Evolutionary conservation across 2,888 invertebrate species (phyloP).

Genomic region (Chymomyza fuscimana): DNA sequence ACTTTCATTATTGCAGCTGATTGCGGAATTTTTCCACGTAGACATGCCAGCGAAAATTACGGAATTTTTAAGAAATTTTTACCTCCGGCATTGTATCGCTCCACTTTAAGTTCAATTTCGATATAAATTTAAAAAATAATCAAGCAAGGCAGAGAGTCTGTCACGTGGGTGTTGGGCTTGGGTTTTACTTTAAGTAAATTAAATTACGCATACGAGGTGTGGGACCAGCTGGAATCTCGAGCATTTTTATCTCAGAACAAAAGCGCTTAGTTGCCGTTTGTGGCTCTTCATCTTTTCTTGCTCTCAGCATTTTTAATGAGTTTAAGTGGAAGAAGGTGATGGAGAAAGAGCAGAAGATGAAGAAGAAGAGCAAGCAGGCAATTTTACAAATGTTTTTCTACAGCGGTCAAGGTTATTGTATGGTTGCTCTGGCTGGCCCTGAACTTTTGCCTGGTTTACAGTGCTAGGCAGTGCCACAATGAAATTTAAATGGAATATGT

Average conservation of each 20-base stretch:
- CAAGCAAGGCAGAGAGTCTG: background rate
- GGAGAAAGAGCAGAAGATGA: too few species aligned
- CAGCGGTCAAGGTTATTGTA: constrained; percentile 16
- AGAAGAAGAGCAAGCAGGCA: background rate
- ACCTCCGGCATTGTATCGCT: background rate
- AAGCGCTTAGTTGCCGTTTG: constrained; percentile 19
- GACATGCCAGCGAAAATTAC: background rate
- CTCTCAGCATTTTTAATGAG: constrained; percentile 21
- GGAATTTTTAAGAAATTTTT: background rate
- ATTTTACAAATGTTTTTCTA: background rate
- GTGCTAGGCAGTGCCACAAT: background rate
- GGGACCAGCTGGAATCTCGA: background rate
- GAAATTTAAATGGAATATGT: background rate
- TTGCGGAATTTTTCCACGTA: constrained; percentile 19
- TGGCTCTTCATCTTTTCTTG: background rate
- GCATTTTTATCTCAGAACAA: constrained; percentile 18
- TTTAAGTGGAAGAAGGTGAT: background rate
- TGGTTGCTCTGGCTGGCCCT: constrained; percentile 6
- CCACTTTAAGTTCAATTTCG: background rate
- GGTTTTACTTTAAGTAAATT: background rate
- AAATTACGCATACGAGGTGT: constrained; percentile 22
- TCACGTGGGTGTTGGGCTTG: too few species aligned
- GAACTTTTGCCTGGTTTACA: constrained; percentile 7
- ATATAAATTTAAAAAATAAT: background rate
- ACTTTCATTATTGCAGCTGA: constrained; percentile 46